Conservation (phyloP, 2,113 vertebrate species). For the Lagopus muta region DNA sequence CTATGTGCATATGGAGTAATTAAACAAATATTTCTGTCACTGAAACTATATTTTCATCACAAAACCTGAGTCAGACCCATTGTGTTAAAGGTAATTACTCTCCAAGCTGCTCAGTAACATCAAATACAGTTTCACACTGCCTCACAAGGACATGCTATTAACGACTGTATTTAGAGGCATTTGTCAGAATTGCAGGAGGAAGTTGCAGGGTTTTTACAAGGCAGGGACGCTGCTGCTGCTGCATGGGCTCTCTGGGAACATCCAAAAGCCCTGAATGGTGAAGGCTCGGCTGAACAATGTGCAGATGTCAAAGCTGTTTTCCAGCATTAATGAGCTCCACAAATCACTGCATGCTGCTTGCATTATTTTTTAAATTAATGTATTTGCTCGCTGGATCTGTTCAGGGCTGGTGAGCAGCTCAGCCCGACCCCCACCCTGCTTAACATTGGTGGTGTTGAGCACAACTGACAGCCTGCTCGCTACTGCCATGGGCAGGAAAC, state of each 20-base stretch:
- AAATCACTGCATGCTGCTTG: neutral
- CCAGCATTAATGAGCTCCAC: slow-evolving; percentile 16
- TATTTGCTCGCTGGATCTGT: neutral
- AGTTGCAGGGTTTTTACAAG: neutral
- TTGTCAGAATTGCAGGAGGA: neutral
- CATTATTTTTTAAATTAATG: neutral
- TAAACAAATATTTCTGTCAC: neutral
- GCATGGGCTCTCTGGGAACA: neutral
- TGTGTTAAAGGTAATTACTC: neutral
- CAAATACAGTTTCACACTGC: neutral
- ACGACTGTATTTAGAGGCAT: neutral
- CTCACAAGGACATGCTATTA: neutral
- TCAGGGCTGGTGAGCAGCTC: neutral
- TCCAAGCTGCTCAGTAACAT: neutral
- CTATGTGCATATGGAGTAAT: neutral
- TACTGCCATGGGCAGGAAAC: neutral
- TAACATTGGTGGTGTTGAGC: neutral
- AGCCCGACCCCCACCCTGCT: neutral
- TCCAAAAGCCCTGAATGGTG: neutral
- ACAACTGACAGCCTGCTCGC: neutral
- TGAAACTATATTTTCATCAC: neutral
- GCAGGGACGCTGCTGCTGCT: neutral
- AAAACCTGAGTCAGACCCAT: neutral
- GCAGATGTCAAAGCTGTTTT: slow-evolving; percentile 7
- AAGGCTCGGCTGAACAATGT: neutral